These are phyloP conservation scores for Strigamia transsilvanica DNA, from an alignment of 2,888 invertebrate genomes.

Conservation along the genomic window DNA sequence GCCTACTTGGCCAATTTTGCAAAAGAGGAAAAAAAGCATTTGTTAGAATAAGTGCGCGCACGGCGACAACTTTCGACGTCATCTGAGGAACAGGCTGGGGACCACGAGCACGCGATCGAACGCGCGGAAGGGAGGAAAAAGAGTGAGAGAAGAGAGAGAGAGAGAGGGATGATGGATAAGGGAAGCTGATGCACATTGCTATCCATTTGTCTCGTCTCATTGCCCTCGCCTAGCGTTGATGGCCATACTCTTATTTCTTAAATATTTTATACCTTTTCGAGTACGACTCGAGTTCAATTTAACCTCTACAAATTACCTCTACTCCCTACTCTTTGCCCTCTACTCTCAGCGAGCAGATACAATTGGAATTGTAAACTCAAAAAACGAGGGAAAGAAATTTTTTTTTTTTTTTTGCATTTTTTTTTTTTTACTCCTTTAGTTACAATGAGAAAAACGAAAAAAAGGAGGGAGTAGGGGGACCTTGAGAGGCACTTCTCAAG, in stretches of 20 bases:
- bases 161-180: not conserved
- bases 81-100: conserved; percentile 14
- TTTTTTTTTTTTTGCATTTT: not conserved
- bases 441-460: not conserved
- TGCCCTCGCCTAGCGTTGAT: conserved; percentile 20
- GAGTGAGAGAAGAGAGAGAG: not conserved
- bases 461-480: not conserved
- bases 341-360: not conserved
- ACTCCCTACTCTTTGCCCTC: not conserved
- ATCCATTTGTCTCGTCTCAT: conserved; percentile 20
- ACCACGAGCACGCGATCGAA: not conserved
- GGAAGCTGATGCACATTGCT: conserved; percentile 20
- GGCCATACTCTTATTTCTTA: conserved; percentile 20
- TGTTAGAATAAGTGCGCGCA: conserved; percentile 1
- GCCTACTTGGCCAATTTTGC: conserved; percentile 4
- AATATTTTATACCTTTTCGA: conserved; percentile 15
- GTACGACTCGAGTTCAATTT: conserved; percentile 20
- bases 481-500: conserved; percentile 15
- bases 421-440: not conserved
- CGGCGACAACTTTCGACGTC: conserved; percentile 11
- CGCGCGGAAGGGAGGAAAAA: not conserved
- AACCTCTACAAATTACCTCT: conserved; percentile 10
- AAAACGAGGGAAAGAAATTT: not conserved
- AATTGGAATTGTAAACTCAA: not conserved
- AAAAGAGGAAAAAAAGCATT: not conserved